Conservation (phyloP, 2,113 vertebrate genomes). For the Amphiprion percula region DNA sequence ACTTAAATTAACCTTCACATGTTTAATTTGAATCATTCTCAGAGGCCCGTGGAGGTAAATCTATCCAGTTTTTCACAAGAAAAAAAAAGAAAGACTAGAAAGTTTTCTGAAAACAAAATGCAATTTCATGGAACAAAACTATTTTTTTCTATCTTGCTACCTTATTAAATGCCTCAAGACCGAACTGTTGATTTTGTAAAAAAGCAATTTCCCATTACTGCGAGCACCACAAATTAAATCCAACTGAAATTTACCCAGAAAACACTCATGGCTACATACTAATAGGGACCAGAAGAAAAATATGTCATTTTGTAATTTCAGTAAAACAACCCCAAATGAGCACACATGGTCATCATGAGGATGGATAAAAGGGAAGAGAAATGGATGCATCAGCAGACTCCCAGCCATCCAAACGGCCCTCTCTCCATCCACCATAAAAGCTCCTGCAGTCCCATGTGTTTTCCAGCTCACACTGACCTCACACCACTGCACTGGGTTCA, state of each 20-base stretch:
- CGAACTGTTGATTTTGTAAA: not conserved
- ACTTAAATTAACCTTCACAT: no score
- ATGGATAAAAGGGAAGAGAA: conserved; percentile 2
- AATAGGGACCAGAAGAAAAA: no score
- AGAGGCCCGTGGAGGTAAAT: no score
- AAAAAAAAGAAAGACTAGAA: no score
- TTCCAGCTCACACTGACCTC: conserved; percentile 47
- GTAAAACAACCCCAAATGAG: not conserved
- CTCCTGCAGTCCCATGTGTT: conserved; percentile 2
- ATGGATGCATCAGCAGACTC: not conserved
- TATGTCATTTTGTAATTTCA: no score
- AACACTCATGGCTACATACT: not conserved
- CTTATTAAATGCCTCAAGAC: not conserved
- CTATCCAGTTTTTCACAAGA: no score
- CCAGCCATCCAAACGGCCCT: not conserved
- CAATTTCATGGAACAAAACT: no score
- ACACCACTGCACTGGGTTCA: conserved; percentile 18
- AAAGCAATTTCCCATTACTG: not conserved
- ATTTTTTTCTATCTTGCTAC: not conserved
- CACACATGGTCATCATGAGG: not conserved
- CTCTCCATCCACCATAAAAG: not conserved
- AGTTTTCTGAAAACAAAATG: no score
- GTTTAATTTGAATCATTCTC: no score
- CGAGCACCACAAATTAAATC: not conserved
- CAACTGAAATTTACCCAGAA: not conserved